Evolutionary conservation across 2,797 vertebrate genomes (phyloP), one percentile per base, ranked within the genome.

Genomic region (Toxotes lorentzi): DNA sequence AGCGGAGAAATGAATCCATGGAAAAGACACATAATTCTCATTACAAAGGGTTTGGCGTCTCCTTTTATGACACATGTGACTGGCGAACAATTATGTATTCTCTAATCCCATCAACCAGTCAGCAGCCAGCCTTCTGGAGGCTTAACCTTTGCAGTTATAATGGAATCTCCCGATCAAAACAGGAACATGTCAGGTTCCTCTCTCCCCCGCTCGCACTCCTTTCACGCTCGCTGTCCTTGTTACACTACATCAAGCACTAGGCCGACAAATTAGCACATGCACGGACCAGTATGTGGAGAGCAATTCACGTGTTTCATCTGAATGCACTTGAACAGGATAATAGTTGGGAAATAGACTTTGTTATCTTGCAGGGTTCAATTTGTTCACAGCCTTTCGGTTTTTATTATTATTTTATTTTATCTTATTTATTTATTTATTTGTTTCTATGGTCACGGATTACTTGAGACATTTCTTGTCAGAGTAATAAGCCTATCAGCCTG

Each of bases 1-100:
- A 89, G 81, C 45, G 88, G 87, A 93, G 90, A 86, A 93, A 94
- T 93, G 82, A 93, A 94, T 88, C 79, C 92, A 94, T 94, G 93
- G 93, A 95, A 95, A 94, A 95, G 89, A 91, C 90, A 86, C 90
- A 94, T 93, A 93, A 91, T 88, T 86, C 89, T 92, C 88, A 92
- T 95, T 93, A 95, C 89, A 93, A 92, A 91, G 89, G 82, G 78
- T 82, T 92, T 92, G 90, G 92, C 88, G 21, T 86, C 77, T 80
- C 75, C 73, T 86, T 89, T 91, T 91, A 93, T 93, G 92, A 93
- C 92, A 94, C 91, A 93, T 93, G 89, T 92, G 90, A 91, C 85
- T 77, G 86, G 74, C 23, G 84, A 93, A 93, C 88, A 92, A 94
- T 92, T 92, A 93, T 91, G 78, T 78, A 86, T 93, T 88, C 87